These are phyloP conservation scores for Hemiscyllium ocellatum DNA, from an alignment of 2,113 vertebrate species.

Conservation along the genomic window DNA sequence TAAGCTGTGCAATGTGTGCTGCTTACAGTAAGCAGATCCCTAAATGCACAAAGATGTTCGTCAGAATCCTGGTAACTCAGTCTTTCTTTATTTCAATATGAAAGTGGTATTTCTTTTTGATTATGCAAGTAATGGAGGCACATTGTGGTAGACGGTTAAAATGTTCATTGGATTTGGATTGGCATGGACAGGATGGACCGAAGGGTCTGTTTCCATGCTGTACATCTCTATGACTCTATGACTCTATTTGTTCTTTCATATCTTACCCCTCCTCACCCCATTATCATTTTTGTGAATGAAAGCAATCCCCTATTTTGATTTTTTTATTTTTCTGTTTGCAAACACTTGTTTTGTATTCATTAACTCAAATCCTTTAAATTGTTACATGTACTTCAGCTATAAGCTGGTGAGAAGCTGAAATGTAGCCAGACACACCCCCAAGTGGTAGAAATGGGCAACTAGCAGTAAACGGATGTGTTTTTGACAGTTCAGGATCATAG, in stretches of 20 bases:
- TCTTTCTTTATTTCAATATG: not conserved
- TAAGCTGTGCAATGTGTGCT: not conserved
- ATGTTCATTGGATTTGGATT: not conserved
- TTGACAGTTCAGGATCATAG: not conserved
- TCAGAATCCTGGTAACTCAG: not conserved
- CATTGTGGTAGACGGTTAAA: not conserved
- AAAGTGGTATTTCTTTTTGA: not conserved
- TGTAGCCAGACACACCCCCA: not conserved
- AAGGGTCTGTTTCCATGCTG: too few relatives aligned
- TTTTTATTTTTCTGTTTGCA: not conserved
- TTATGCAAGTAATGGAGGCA: not conserved
- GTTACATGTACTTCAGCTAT: not conserved
- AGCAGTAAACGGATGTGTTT: not conserved
- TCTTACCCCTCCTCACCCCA: not conserved
- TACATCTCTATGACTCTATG: too few relatives aligned
- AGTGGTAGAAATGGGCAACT: conserved; percentile 21
- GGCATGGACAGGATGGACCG: too few relatives aligned
- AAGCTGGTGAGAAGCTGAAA: not conserved
- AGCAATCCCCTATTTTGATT: too few relatives aligned
- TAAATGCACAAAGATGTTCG: not conserved
- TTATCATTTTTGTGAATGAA: not conserved
- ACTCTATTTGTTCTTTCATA: not conserved
- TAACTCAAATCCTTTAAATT: not conserved
- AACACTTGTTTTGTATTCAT: not conserved
- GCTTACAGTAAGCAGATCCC: not conserved